Evolutionary conservation across 2,113 vertebrate genomes (phyloP).

Genomic region (Chroicocephalus ridibundus): DNA sequence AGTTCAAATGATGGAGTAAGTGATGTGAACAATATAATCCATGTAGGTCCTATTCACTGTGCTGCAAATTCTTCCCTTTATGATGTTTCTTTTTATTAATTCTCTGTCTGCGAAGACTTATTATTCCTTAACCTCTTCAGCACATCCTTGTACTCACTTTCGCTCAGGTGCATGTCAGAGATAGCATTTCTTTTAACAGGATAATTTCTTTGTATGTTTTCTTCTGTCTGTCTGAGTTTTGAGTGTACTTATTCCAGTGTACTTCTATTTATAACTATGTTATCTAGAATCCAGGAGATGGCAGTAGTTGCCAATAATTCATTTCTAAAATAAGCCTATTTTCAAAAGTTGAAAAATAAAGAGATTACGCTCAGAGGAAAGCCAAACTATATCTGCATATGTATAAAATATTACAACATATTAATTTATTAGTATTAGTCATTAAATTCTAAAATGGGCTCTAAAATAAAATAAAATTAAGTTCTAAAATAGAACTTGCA

Average conservation of each 20-base stretch:
- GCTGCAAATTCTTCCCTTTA: background rate
- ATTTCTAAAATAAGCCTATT: background rate
- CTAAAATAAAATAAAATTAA: too few species aligned
- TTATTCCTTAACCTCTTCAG: background rate
- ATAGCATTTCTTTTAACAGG: background rate
- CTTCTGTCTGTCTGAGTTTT: background rate
- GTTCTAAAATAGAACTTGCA: background rate
- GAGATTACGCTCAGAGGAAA: background rate
- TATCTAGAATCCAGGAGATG: slow-evolving; percentile 36
- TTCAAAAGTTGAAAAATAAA: background rate
- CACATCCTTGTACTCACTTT: background rate
- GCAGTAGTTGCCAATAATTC: slow-evolving; percentile 6
- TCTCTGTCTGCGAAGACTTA: background rate
- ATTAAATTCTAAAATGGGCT: background rate
- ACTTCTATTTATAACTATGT: background rate
- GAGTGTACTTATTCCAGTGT: background rate
- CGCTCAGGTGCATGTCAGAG: background rate
- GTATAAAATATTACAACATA: background rate
- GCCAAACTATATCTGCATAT: background rate
- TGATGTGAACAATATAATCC: background rate
- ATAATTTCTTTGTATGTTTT: background rate
- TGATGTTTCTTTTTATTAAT: background rate
- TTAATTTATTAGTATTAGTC: background rate
- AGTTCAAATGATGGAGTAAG: background rate
- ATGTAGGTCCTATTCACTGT: background rate